A percentile compares a stretch with the other conserved stretches of the same genome.
Evolutionary conservation across 2,113 vertebrate genomes (phyloP).

Genomic region (Rhegmatorhina hoffmannsi): DNA sequence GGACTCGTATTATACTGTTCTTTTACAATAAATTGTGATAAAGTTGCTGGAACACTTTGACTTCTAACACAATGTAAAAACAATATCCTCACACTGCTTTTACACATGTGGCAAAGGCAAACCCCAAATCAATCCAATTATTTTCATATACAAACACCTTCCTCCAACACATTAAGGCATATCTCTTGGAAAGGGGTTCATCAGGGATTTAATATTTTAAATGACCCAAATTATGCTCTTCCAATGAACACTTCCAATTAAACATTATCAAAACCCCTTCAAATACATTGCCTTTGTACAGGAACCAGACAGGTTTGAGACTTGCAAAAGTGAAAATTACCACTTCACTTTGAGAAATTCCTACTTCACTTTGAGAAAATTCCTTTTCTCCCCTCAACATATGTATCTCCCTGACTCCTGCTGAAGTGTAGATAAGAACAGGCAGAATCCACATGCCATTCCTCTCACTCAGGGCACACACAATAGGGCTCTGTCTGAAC

Average conservation of each 20-base stretch:
- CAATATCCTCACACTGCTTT: neutral
- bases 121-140: neutral
- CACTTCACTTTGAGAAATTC: neutral
- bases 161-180: neutral
- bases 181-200: neutral
- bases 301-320: neutral
- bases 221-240: neutral
- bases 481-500: neutral
- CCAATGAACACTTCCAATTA: neutral
- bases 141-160: neutral
- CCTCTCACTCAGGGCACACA: neutral
- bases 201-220: neutral
- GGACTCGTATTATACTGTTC: neutral
- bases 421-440: neutral
- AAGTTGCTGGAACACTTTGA: neutral
- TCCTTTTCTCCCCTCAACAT: neutral
- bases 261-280: neutral
- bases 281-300: neutral
- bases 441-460: neutral
- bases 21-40: neutral
- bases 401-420: neutral
- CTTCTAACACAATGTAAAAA: neutral
- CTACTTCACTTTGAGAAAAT: neutral
- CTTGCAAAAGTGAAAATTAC: neutral
- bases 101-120: neutral